Base-by-base conservation (phyloP, 1,140 invertebrate species). In the Oedothorax gibbosus region DNA sequence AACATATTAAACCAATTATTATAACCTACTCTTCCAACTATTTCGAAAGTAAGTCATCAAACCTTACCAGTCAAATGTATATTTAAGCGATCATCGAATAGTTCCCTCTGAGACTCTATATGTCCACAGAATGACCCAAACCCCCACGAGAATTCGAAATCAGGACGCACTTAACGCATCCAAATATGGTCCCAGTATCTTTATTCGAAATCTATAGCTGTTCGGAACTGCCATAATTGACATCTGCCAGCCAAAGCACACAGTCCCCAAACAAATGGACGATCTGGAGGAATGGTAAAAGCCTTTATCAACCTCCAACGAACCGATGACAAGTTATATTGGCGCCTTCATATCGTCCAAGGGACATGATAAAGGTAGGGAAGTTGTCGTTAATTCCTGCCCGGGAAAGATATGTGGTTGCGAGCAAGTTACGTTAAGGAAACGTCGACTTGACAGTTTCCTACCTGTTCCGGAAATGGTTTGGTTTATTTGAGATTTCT, bases 131-230 rank as follows among this genome's bases (percentile, higher is more conserved):
- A 35, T 35, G 35, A 35, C 35, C 35, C 35, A 35, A 35, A 35
- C 35, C 35, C 35, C 35, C 35, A 35, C 35, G 35, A 15, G 18
- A 15, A 62, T 62, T 15, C 18, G 18, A 6, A 62, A 15, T 62
- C 60, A 62, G 60, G 18, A 62, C 60, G 9, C 60, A 15, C 18
- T 18, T 18, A 15, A 15, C 18, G 14, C 14, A 49, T 60, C 72
- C 60, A 75, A 75, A 75, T 75, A 62, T 53, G 50, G 12, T 20
- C n/a, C 15, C 12, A 12, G 6, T 77, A 77, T 77, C 75, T 77
- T 77, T 77, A 77, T 77, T 77, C 75, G 75, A 77, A 77, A 77
- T 77, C 75, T 77, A 77, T 77, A 57, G 75, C 75, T 50, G 21
- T n/a, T 68, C 15, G 65, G 60, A 50, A 54, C 7, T 50, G 18